These are phyloP conservation scores for Phymastichus coffea DNA, from an alignment of 1,140 invertebrate species.

Conservation along the genomic window DNA sequence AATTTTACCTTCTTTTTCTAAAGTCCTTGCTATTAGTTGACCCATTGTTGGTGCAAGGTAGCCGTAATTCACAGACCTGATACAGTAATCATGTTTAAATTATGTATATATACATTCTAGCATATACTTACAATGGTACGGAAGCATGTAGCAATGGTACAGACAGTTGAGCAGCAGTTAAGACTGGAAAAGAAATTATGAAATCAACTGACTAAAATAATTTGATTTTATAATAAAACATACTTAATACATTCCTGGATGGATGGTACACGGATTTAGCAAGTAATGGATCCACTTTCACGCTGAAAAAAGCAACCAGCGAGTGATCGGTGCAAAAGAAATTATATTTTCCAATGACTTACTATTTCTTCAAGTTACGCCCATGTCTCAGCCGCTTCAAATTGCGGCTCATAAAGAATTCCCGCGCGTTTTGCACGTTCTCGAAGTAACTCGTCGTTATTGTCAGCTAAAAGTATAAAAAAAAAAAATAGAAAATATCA, in stretches of 20 bases:
- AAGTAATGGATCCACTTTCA: background rate
- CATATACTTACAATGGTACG: background rate
- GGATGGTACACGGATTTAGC: background rate
- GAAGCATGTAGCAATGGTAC: background rate
- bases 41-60: background rate
- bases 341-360: background rate
- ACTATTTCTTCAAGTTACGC: background rate
- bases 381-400: background rate
- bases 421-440: background rate
- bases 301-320: background rate
- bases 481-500: no score
- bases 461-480: background rate
- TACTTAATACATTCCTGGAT: background rate
- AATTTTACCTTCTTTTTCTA: background rate
- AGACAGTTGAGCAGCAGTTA: background rate
- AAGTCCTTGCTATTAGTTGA: background rate
- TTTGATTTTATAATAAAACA: no score
- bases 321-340: no score
- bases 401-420: background rate
- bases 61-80: slow-evolving; percentile 9
- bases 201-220: no score
- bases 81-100: background rate
- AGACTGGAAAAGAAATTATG: background rate
- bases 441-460: background rate
- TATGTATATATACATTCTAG: background rate